These are phyloP conservation scores for Caenorhabditis plicata DNA, from an alignment of 2,888 invertebrate species.

Conservation along the genomic window DNA sequence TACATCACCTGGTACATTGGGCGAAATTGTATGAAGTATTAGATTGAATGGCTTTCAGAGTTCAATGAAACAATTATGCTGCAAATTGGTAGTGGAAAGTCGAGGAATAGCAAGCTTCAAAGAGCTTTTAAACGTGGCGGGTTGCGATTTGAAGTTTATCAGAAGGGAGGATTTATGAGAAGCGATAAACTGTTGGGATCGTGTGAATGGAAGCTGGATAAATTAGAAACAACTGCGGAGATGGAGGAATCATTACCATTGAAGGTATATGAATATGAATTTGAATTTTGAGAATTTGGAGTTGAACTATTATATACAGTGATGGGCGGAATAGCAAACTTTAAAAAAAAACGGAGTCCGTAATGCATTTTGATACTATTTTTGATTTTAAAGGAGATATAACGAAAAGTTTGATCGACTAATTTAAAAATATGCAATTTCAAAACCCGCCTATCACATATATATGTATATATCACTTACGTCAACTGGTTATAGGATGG, in stretches of 20 bases:
- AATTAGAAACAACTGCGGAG: conserved; percentile 84
- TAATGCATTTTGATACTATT: too few relatives aligned
- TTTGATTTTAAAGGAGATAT: too few relatives aligned
- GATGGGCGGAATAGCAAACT: too few relatives aligned
- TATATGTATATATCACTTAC: too few relatives aligned
- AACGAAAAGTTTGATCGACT: too few relatives aligned
- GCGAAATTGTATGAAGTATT: too few relatives aligned
- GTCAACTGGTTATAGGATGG: conserved; percentile 40
- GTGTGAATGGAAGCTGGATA: conserved; percentile 80
- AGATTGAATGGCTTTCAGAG: too few relatives aligned
- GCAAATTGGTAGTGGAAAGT: conserved; percentile 42
- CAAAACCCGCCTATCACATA: too few relatives aligned
- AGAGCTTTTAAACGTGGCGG: conserved; percentile 85
- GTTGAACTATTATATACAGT: background rate
- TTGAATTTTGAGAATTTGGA: background rate
- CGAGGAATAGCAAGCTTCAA: conserved; percentile 72
- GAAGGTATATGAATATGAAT: conserved; percentile 31
- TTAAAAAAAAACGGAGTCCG: too few relatives aligned
- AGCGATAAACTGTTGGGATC: conserved; percentile 84
- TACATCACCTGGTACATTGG: too few relatives aligned
- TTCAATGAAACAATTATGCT: conserved; percentile 45
- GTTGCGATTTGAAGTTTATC: conserved; percentile 79
- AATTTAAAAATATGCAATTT: too few relatives aligned
- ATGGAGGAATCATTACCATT: conserved; percentile 75
- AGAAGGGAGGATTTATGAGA: conserved; percentile 90